Base-by-base conservation (phyloP, 2,113 vertebrate species). In the Brevimyrus niger region DNA sequence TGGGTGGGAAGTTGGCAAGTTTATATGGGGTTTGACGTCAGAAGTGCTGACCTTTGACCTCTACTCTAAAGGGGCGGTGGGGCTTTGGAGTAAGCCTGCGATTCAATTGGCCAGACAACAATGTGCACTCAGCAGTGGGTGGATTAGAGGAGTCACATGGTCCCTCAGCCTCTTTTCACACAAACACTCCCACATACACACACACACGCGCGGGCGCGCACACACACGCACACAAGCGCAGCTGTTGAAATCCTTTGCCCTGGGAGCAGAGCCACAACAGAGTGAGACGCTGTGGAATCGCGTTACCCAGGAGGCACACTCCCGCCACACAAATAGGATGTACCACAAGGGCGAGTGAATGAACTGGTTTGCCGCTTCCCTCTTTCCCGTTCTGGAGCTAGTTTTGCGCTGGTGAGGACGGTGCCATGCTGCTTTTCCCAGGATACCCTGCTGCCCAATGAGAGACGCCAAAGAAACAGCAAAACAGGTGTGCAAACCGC, bases 61-160 rank as follows among this genome's bases (percentile, higher is more conserved):
- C 23, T 61, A 51, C n/a, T 50, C 85, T 17, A 7, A 53, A 38
- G 48, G 69, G 65, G 21, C 2, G 61, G 88, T 1, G 61, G 65
- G 31, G 35, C 35, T 15, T 61, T 7, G 2, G 48, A 46, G 80
- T 23, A 86, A 69, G 38, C 38, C 23, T 53, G 58, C 65, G 5
- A 50, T 89, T 73, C 61, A 27, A 91, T 90, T 90, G 90, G 90
- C 69, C 89, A 53, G 89, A 44, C 58, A 47, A 83, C 87, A 76
- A 48, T 88, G 76, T 58, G 61, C 51, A 38, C 87, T 90, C 48
- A n/a, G 89, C 83, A 90, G 90, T 91, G 90, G 90, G 90, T 46
- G 89, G 90, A 91, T 91, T 91, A 90, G 61, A n/a, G 10, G n/a
- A 15, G 87, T 91, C 90, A 91, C 90, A 82, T 91, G 90, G 61